Percentiles rank a stretch among this genome's conserved stretches.
phyloP scores from a whole-genome alignment of 2,113 vertebrate species.

The Oceanodroma tethys region DNA sequence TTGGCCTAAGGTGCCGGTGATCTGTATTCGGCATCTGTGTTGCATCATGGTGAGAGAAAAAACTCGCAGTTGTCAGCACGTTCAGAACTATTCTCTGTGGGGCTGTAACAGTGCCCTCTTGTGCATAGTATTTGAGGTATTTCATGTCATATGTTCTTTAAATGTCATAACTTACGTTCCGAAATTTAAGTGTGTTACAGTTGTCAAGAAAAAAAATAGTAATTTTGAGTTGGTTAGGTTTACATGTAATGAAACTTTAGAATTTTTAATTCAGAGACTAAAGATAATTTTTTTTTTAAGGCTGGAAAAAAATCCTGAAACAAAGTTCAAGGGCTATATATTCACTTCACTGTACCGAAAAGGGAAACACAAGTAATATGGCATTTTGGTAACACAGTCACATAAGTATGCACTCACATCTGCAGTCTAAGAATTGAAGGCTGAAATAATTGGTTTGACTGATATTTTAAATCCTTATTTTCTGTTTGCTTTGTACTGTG shows the following conservation, averaged over 20 bases:
- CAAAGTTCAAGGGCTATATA: neutral
- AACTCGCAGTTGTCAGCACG: neutral
- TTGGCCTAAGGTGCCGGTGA: neutral
- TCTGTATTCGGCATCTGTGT: rapidly evolving
- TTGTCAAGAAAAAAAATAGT: neutral
- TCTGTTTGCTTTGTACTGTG: neutral
- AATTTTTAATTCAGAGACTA: neutral
- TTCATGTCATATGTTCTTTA: neutral
- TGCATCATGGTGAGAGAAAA: neutral
- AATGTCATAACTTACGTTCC: neutral
- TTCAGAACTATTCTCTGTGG: neutral
- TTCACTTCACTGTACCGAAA: neutral
- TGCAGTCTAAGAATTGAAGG: neutral
- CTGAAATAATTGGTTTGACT: neutral
- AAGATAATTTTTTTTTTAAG: neutral
- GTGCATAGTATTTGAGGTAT: neutral
- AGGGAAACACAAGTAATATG: neutral
- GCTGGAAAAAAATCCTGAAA: neutral
- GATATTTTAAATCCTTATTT: neutral
- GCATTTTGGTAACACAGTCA: neutral
- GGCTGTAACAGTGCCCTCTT: constrained; percentile 5
- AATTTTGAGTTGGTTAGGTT: neutral
- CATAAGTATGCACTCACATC: neutral
- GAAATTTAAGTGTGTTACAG: neutral
- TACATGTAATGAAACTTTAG: neutral